Percentiles rank a stretch among this genome's conserved stretches.
Conservation (phyloP, 2,888 invertebrate genomes). For the Conus canariensis region DNA sequence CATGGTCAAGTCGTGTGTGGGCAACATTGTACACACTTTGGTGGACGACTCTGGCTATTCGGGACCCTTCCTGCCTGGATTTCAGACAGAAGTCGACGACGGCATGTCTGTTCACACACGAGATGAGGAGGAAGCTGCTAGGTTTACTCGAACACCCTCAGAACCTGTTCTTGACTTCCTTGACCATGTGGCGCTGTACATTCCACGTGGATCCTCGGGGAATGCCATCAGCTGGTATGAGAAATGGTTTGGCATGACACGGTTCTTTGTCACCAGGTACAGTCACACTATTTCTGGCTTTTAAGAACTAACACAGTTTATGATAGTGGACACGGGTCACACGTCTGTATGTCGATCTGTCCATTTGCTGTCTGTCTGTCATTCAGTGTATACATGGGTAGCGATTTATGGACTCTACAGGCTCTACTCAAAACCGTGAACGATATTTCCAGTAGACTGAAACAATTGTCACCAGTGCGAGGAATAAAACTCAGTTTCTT, state of each 20-base stretch:
- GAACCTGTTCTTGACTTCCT: conserved; percentile 50
- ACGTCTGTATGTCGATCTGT: no score
- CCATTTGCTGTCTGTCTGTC: no score
- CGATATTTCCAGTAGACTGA: no score
- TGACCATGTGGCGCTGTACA: conserved; percentile 79
- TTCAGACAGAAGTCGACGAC: conserved; percentile 49
- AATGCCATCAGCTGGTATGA: conserved; percentile 79
- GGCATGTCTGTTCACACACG: conserved; percentile 44
- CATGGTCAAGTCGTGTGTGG: conserved; percentile 78
- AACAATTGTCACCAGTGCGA: no score
- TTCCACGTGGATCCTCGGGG: conserved; percentile 72
- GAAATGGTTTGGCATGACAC: conserved; percentile 78
- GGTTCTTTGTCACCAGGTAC: conserved; percentile 77
- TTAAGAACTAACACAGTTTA: no score
- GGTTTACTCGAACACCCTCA: no score
- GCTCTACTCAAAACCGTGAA: no score
- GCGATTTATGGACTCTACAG: no score
- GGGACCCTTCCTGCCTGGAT: conserved; percentile 79
- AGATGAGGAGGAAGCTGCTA: no score
- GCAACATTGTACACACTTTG: conserved; percentile 79
- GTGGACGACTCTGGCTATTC: conserved; percentile 75
- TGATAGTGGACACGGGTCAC: no score
- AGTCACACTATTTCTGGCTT: background rate
- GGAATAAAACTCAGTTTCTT: no score
- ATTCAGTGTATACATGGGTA: no score